These are phyloP conservation scores for Epinephelus awoara DNA, from an alignment of 2,797 vertebrate genomes.

Conservation along the genomic window DNA sequence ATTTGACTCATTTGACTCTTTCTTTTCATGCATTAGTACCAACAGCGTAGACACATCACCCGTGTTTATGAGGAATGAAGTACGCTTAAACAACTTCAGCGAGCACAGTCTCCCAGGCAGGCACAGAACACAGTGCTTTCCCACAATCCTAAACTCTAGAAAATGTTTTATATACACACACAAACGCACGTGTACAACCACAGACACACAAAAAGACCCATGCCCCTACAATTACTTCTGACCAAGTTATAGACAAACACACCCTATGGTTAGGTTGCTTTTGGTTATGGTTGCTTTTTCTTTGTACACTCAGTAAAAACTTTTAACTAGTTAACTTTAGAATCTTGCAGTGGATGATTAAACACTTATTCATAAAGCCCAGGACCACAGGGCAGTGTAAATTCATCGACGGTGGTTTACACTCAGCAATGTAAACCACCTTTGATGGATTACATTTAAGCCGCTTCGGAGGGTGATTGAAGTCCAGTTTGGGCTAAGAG, in stretches of 20 bases:
- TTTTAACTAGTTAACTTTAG: neutral
- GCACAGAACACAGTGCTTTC: neutral
- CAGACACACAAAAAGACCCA: neutral
- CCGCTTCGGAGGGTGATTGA: slow-evolving; percentile 1
- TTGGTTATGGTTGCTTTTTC: neutral
- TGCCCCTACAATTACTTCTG: neutral
- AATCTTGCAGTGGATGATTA: neutral
- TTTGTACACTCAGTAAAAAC: neutral
- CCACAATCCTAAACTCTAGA: slow-evolving; percentile 13
- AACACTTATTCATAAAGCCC: neutral
- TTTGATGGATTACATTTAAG: slow-evolving; percentile 13
- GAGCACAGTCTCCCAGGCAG: slow-evolving; percentile 7
- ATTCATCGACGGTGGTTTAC: neutral
- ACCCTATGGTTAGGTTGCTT: neutral
- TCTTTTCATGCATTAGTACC: neutral
- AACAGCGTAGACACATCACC: neutral
- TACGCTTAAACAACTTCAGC: neutral
- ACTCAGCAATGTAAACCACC: neutral
- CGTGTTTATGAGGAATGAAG: neutral
- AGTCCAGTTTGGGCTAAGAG: slow-evolving; percentile 3
- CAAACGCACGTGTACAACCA: slow-evolving; percentile 4
- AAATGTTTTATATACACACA: slow-evolving; percentile 10
- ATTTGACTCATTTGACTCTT: no score
- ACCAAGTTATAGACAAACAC: slow-evolving; percentile 2
- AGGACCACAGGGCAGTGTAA: neutral